Evolutionary conservation across 2,113 vertebrate genomes (phyloP).

Genomic region (Phyllostomus discolor): DNA sequence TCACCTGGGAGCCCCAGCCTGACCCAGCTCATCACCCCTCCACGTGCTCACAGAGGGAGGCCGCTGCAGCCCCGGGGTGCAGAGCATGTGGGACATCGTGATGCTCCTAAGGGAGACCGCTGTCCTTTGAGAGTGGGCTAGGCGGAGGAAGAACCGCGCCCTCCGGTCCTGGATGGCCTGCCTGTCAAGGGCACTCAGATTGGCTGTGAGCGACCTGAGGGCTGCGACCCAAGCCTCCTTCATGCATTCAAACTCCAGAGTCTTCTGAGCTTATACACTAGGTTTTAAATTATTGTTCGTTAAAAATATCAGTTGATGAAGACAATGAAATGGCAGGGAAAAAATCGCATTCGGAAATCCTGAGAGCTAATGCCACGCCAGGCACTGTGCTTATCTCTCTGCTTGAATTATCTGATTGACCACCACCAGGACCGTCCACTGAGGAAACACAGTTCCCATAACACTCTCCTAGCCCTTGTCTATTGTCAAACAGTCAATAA

Average conservation of each 20-base stretch:
- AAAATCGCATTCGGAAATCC: neutral
- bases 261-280: neutral
- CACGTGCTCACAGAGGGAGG: neutral
- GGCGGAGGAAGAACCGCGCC: neutral
- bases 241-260: neutral
- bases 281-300: neutral
- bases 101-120: neutral
- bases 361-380: neutral
- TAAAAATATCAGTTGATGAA: neutral
- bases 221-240: neutral
- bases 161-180: neutral
- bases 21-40: neutral
- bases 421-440: neutral
- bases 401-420: neutral
- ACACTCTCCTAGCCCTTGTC: neutral
- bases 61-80: fast-evolving
- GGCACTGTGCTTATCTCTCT: neutral
- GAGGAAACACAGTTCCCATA: neutral
- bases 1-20: neutral
- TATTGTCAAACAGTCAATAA: neutral
- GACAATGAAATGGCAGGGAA: neutral
- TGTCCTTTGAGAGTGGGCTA: neutral
- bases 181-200: neutral
- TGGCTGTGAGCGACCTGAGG: neutral
- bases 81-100: too few relatives aligned